phyloP scores from a whole-genome alignment of 2,113 vertebrate species.

The Gnathonemus echidnorhynchus region DNA sequence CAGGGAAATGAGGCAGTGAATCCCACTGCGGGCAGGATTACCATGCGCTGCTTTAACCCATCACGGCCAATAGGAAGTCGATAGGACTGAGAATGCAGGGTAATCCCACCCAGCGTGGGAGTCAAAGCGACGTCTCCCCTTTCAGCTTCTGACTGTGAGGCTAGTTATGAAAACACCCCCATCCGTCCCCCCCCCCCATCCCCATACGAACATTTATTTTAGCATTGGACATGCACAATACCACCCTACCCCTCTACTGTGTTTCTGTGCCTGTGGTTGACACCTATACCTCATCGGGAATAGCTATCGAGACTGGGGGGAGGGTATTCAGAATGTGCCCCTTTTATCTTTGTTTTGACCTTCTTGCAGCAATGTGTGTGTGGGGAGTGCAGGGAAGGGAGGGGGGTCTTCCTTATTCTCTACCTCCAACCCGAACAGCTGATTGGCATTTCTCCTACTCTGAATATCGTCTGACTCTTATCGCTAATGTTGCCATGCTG shows the following conservation, averaged over 20 bases:
- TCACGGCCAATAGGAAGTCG: neutral
- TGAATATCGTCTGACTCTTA: neutral
- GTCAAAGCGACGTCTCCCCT: neutral
- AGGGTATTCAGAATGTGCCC: neutral
- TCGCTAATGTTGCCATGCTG: neutral
- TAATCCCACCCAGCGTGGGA: neutral
- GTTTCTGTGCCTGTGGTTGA: neutral
- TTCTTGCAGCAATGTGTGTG: neutral
- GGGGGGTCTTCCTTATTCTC: neutral
- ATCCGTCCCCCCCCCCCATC: neutral
- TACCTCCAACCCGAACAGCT: neutral
- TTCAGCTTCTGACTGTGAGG: neutral
- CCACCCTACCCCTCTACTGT: neutral
- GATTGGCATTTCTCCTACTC: neutral
- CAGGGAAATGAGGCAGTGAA: neutral
- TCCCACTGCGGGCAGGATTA: neutral
- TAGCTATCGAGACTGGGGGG: neutral
- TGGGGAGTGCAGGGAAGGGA: neutral
- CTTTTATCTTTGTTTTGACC: neutral
- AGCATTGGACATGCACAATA: neutral
- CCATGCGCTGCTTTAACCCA: neutral
- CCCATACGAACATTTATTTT: neutral
- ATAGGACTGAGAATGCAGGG: neutral
- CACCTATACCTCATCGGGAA: neutral
- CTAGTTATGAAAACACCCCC: neutral